These are phyloP conservation scores for Biston betularia DNA, from an alignment of 2,888 invertebrate species.

Conservation along the genomic window DNA sequence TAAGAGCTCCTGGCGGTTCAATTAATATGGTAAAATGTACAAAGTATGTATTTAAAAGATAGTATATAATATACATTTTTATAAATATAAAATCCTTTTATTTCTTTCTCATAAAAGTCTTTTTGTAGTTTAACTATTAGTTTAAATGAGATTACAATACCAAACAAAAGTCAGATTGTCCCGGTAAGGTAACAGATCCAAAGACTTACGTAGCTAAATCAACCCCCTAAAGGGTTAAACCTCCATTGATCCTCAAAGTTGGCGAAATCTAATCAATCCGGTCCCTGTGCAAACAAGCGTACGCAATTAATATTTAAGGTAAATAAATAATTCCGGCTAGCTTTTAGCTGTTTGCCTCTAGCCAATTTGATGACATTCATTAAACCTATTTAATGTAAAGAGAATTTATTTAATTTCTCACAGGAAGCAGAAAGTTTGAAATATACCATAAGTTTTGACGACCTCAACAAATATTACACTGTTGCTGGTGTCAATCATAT, in stretches of 20 bases:
- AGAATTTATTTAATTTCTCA: background rate
- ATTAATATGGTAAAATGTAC: no score
- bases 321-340: slow-evolving; percentile 4
- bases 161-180: background rate
- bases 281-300: background rate
- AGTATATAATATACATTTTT: no score
- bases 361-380: slow-evolving; percentile 2
- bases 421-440: background rate
- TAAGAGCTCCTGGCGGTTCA: no score
- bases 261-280: slow-evolving; percentile 2
- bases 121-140: no score
- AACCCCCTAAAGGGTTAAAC: background rate
- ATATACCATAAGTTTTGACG: background rate
- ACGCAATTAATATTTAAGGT: slow-evolving; percentile 4
- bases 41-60: no score
- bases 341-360: slow-evolving; percentile 3
- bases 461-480: background rate
- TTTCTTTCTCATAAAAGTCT: no score
- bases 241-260: slow-evolving; percentile 1
- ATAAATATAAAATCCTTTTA: no score
- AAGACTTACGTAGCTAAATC: background rate
- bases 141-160: background rate
- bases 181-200: slow-evolving; percentile 1
- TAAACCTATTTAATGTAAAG: background rate
- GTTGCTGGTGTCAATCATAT: no score